Percentiles rank a stretch among this genome's conserved stretches.
Conservation (phyloP, 2,113 vertebrate species). For the Girardinichthys multiradiatus region DNA sequence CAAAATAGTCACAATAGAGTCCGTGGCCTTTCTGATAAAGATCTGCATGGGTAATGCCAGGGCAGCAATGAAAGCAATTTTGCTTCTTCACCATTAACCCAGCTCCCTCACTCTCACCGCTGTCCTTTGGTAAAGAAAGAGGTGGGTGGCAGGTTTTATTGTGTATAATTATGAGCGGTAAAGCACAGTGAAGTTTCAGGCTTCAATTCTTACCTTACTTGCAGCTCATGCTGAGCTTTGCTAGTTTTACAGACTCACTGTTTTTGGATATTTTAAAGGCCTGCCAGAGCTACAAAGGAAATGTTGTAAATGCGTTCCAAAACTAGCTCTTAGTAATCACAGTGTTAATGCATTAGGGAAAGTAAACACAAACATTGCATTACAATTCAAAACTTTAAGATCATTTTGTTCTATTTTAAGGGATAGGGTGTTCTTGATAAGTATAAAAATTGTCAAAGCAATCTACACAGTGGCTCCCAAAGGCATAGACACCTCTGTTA, state of each 20-base stretch:
- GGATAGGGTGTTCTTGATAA: neutral
- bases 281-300: neutral
- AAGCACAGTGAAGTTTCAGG: slow-evolving; percentile 61
- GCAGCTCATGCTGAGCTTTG: slow-evolving; percentile 61
- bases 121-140: slow-evolving; percentile 73
- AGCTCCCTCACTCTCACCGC: slow-evolving; percentile 67
- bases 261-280: slow-evolving; percentile 13
- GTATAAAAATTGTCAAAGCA: neutral
- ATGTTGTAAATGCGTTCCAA: neutral
- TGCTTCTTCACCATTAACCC: slow-evolving; percentile 69
- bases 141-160: slow-evolving; percentile 78
- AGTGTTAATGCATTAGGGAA: neutral
- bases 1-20: slow-evolving; percentile 82
- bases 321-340: neutral
- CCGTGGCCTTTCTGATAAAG: slow-evolving; percentile 78
- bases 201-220: slow-evolving; percentile 68
- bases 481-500: too few relatives aligned
- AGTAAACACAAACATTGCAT: neutral
- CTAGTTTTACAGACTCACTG: slow-evolving; percentile 53
- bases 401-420: neutral
- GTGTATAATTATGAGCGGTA: slow-evolving; percentile 74
- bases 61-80: slow-evolving; percentile 79
- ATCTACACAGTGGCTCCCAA: neutral
- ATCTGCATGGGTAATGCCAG: slow-evolving; percentile 84
- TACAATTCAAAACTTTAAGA: neutral